Conservation (phyloP, 1,140 invertebrate species). For the Drosophila melanica region DNA sequence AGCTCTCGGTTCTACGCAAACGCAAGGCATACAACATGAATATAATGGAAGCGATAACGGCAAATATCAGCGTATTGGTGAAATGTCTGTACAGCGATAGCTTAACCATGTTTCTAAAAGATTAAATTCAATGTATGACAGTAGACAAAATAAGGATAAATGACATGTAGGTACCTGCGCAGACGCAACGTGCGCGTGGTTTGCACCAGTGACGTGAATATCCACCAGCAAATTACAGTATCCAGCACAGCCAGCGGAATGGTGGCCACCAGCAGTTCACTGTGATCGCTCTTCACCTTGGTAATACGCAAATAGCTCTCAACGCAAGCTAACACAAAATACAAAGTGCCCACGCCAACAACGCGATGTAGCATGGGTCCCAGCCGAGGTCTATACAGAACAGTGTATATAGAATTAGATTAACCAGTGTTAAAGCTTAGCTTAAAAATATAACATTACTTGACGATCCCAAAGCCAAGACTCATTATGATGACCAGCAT, state of each 20-base stretch:
- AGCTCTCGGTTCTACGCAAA: slow-evolving; percentile 88
- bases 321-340: slow-evolving; percentile 92
- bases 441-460: slow-evolving; percentile 86
- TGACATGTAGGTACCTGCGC: slow-evolving; percentile 85
- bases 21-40: slow-evolving; percentile 97
- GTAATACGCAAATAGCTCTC: slow-evolving; percentile 92
- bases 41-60: slow-evolving; percentile 93
- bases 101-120: slow-evolving; percentile 92
- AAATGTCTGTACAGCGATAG: slow-evolving; percentile 95
- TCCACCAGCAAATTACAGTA: slow-evolving; percentile 92
- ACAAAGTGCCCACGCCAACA: slow-evolving; percentile 91
- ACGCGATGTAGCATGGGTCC: slow-evolving; percentile 94
- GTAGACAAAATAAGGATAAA: background rate
- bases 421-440: background rate
- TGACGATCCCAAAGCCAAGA: slow-evolving; percentile 97
- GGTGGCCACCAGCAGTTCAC: slow-evolving; percentile 89
- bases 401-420: background rate
- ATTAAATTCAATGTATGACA: slow-evolving; percentile 2
- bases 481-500: slow-evolving; percentile 97
- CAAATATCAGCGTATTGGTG: slow-evolving; percentile 95
- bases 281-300: slow-evolving; percentile 88
- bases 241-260: slow-evolving; percentile 90
- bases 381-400: slow-evolving; percentile 89
- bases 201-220: slow-evolving; percentile 94
- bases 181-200: slow-evolving; percentile 94